These are phyloP conservation scores for Platanista minor DNA, from an alignment of 2,113 vertebrate species.

Conservation along the genomic window DNA sequence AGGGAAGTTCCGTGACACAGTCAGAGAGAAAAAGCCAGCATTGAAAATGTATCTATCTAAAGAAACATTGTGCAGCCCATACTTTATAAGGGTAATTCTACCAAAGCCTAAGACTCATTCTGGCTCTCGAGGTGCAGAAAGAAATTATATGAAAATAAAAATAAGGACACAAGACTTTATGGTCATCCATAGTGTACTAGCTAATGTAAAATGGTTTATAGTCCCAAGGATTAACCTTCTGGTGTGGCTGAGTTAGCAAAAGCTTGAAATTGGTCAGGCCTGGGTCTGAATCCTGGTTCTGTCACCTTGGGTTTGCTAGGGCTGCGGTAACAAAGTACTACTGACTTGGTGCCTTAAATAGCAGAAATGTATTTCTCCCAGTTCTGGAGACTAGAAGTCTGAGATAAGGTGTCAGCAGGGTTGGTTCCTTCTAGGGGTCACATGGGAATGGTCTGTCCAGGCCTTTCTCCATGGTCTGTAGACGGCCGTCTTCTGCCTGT, in stretches of 20 bases:
- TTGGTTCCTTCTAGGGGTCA: not conserved
- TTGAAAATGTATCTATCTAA: not conserved
- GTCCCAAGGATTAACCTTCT: not conserved
- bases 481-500: rapidly evolving
- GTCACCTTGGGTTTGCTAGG: not conserved
- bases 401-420: not conserved
- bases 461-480: rapidly evolving
- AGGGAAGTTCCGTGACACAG: not conserved
- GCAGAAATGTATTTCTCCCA: not conserved
- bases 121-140: not conserved
- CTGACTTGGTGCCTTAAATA: not conserved
- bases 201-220: not conserved
- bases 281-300: not conserved
- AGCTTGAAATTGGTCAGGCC: not conserved
- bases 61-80: not conserved
- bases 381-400: not conserved
- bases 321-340: not conserved
- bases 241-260: not conserved
- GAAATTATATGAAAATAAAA: not conserved
- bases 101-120: not conserved
- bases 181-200: not conserved
- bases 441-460: not conserved
- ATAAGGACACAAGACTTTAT: not conserved
- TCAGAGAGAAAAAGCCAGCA: not conserved
- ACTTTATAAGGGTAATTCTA: not conserved